These are phyloP conservation scores for Lagodon rhomboides DNA, from an alignment of 2,797 vertebrate genomes.

Conservation along the genomic window DNA sequence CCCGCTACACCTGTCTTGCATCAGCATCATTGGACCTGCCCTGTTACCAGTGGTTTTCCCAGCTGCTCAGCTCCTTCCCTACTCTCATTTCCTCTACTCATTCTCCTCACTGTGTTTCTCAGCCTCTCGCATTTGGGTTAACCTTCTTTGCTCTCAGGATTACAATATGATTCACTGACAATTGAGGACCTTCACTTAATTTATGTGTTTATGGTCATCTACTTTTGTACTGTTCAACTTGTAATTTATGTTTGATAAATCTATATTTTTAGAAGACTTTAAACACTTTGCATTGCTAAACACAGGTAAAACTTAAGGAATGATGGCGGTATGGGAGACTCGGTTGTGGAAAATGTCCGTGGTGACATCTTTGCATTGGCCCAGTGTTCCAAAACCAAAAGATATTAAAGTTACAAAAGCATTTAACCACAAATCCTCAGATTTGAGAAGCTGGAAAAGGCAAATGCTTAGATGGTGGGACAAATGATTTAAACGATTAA, in stretches of 20 bases:
- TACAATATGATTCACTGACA: not conserved
- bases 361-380: not conserved
- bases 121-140: too few species aligned
- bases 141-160: too few species aligned
- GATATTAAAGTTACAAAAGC: not conserved
- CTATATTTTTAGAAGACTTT: not conserved
- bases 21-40: too few species aligned
- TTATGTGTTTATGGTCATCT: not conserved
- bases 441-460: not conserved
- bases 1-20: too few species aligned
- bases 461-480: not conserved
- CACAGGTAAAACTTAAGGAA: not conserved
- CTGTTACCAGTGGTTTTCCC: too few species aligned
- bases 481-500: not conserved
- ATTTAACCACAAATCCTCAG: not conserved
- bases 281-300: not conserved
- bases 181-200: not conserved
- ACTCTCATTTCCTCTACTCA: too few species aligned
- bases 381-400: not conserved
- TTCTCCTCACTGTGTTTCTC: too few species aligned
- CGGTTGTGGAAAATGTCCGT: not conserved
- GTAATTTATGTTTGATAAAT: not conserved
- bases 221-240: not conserved
- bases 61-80: too few species aligned
- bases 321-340: not conserved